phyloP scores from a whole-genome alignment of 2,888 invertebrate species.

The Eupithecia exiguata region DNA sequence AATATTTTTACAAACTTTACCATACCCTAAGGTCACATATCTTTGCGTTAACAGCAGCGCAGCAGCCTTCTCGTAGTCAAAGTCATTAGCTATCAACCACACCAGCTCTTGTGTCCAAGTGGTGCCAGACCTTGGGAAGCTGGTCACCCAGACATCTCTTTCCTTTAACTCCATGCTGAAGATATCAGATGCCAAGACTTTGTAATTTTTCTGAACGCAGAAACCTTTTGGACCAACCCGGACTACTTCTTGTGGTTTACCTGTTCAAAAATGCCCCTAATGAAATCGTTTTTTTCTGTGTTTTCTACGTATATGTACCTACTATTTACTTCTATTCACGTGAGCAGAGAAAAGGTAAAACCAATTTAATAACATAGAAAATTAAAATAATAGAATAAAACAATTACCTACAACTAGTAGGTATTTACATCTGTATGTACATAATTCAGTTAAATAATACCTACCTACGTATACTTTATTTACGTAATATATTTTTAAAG shows the following conservation, averaged over 20 bases:
- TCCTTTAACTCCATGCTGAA: conserved; percentile 84
- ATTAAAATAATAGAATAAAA: too few species aligned
- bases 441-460: too few species aligned
- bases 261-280: neutral
- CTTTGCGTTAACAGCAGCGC: conserved; percentile 65
- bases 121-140: conserved; percentile 87
- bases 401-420: too few species aligned
- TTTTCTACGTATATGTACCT: too few species aligned
- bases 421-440: too few species aligned
- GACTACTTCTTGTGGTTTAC: neutral
- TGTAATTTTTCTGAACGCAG: conserved; percentile 37
- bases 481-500: too few species aligned
- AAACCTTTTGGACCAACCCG: conserved; percentile 87
- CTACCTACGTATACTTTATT: too few species aligned
- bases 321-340: too few species aligned
- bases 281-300: too few species aligned
- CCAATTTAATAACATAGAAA: too few species aligned
- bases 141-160: conserved; percentile 86
- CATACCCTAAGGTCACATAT: conserved; percentile 28
- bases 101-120: conserved; percentile 89
- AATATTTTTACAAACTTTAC: neutral
- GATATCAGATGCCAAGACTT: conserved; percentile 80
- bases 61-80: conserved; percentile 85
- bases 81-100: conserved; percentile 87
- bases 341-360: too few species aligned